Conservation (phyloP, 1,140 invertebrate species). For the Saccostrea cuccullata region DNA sequence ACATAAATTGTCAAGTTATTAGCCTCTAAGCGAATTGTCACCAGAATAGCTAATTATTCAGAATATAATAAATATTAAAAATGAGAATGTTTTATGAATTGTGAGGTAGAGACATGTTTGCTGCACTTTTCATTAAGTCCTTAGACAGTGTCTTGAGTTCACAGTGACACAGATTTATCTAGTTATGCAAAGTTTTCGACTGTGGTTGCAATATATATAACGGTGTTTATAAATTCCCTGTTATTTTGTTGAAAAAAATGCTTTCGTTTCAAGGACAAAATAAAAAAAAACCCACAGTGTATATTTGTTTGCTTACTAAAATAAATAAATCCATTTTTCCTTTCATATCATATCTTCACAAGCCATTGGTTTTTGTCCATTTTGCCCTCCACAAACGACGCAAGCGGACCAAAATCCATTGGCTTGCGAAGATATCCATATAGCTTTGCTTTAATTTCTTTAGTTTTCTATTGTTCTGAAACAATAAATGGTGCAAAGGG, state of each 20-base stretch:
- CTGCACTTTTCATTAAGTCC: background rate
- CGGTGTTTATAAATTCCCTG: background rate
- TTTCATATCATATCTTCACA: no score
- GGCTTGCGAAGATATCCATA: no score
- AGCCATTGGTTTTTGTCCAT: no score
- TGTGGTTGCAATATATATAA: background rate
- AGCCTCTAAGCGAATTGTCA: background rate
- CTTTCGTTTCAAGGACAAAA: background rate
- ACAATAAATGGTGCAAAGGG: no score
- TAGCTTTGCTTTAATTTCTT: no score
- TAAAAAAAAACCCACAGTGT: background rate
- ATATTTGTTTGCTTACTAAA: no score
- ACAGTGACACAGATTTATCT: background rate
- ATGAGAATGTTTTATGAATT: background rate
- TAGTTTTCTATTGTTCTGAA: no score
- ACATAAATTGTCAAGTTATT: background rate
- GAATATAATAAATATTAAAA: background rate
- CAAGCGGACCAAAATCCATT: no score
- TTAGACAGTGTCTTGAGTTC: background rate
- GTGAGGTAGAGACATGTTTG: background rate
- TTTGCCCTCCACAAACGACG: no score
- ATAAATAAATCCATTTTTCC: no score
- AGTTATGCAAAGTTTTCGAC: background rate
- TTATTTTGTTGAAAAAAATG: background rate
- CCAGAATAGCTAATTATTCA: conserved; percentile 3